These are phyloP conservation scores for Chouioia cunea DNA, from an alignment of 2,888 invertebrate species.

Conservation along the genomic window DNA sequence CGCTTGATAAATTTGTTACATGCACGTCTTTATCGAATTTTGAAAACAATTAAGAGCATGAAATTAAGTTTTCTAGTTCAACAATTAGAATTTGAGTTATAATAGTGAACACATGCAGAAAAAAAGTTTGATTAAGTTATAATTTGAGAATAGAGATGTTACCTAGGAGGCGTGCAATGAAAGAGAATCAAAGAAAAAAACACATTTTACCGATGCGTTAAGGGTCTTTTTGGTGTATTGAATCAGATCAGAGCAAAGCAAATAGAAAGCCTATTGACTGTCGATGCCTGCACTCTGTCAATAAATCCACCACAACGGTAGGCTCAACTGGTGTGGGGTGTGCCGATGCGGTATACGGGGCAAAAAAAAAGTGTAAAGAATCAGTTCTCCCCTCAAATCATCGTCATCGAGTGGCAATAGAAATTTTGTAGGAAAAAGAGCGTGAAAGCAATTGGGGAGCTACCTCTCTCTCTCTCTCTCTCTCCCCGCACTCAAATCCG, in stretches of 20 bases:
- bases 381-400: constrained; percentile 29
- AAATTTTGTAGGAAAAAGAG: constrained; percentile 32
- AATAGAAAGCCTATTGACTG: constrained; percentile 37
- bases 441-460: constrained; percentile 32
- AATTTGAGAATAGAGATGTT: too few species aligned
- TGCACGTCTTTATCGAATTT: neutral
- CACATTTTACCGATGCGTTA: neutral
- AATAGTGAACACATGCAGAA: too few species aligned
- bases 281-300: constrained; percentile 25
- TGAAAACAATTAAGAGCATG: too few species aligned
- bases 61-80: too few species aligned
- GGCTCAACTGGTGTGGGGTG: too few species aligned
- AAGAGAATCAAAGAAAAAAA: too few species aligned
- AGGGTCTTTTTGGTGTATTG: constrained; percentile 14
- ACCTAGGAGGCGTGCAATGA: too few species aligned
- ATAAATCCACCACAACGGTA: constrained; percentile 26
- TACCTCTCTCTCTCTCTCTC: constrained; percentile 8
- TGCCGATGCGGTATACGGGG: neutral
- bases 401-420: constrained; percentile 38
- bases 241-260: constrained; percentile 30
- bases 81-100: too few species aligned
- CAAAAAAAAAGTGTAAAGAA: constrained; percentile 19
- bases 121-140: too few species aligned
- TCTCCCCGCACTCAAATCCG: constrained; percentile 23
- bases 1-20: neutral